Evolutionary conservation across 2,797 vertebrate genomes (phyloP), one percentile per base, ranked within the genome.

Genomic region (Chlorospingus semifuscus): DNA sequence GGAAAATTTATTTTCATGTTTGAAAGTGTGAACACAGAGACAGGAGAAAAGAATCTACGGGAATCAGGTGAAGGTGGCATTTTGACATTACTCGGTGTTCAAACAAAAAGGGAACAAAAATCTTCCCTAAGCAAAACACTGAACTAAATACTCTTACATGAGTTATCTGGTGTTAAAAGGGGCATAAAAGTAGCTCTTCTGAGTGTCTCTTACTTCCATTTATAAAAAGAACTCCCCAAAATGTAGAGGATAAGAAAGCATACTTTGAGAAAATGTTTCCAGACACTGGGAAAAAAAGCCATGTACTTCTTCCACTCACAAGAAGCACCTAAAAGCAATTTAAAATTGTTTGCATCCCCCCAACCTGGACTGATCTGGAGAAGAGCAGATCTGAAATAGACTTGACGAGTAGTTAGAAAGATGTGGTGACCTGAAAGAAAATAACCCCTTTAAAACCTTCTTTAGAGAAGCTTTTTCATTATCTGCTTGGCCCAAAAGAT

Each of bases 371-470:
- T 79, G 65, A 87, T 92, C 32, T 79, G 46, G 36, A 78, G 50
- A 71, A 23, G 34, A 85, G 44, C n/a, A 61, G 71, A 88, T 86
- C 49, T 91, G 60, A 61, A 68, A 66, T 63, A 68, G 29, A 29
- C 37, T 77, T 93, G 77, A 85, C 7, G 12, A 93, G 42, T 64
- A 91, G 21, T 50, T 84, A 27, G 56, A 64, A 94, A 93, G 47
- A 78, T 57, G 26, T 70, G 52, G 20, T 87, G 66, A 80, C 37
- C 42, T 90, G 52, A 85, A 90, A 89, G 63, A 91, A 95, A 94
- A 74, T 18, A 74, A 78, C 19, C 14, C 37, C 76, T 92, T 75
- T 30, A 66, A 90, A 94, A 77, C 36, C 52, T 76, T 60, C 63
- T 80, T 88, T 85, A 74, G 44, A 74, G 46, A 88, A 55, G n/a